Conservation (phyloP, 2,113 vertebrate species). For the Burhinus bistriatus region DNA sequence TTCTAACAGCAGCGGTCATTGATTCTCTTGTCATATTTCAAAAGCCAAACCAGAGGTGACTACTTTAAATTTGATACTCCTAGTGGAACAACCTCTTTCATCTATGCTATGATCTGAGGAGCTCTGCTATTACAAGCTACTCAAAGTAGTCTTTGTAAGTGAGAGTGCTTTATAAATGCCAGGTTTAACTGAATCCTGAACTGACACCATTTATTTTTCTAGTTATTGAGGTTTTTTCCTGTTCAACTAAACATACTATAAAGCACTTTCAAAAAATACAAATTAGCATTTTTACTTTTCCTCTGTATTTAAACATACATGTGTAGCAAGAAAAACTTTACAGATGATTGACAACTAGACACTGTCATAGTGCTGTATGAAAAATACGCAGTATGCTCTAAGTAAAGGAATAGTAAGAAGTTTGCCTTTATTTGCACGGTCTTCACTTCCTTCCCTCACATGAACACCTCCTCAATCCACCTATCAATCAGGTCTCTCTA, state of each 20-base stretch:
- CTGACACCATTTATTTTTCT: not conserved
- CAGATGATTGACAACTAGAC: not conserved
- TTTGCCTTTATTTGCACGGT: not conserved
- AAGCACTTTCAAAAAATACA: not conserved
- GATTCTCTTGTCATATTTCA: slow-evolving; percentile 30
- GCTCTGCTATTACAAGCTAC: slow-evolving; percentile 28
- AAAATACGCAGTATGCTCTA: accelerated
- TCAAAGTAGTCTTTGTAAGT: not conserved
- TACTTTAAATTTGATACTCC: slow-evolving; percentile 46
- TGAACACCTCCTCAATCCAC: not conserved
- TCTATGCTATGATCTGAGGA: not conserved
- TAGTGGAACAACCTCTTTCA: slow-evolving; percentile 30
- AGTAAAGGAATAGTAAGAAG: not conserved
- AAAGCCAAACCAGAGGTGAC: slow-evolving; percentile 23
- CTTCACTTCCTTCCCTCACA: not conserved
- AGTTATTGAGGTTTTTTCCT: not conserved
- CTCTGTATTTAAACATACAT: not conserved
- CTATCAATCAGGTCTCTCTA: not conserved
- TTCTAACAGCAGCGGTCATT: slow-evolving; percentile 7
- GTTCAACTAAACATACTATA: not conserved
- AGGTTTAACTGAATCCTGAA: not conserved
- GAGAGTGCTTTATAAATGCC: not conserved
- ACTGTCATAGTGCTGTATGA: not conserved
- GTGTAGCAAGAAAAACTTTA: not conserved
- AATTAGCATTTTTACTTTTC: not conserved